Percentiles rank a stretch among this genome's conserved stretches.
phyloP scores from a whole-genome alignment of 2,113 vertebrate genomes.

The Dasyprocta punctata region DNA sequence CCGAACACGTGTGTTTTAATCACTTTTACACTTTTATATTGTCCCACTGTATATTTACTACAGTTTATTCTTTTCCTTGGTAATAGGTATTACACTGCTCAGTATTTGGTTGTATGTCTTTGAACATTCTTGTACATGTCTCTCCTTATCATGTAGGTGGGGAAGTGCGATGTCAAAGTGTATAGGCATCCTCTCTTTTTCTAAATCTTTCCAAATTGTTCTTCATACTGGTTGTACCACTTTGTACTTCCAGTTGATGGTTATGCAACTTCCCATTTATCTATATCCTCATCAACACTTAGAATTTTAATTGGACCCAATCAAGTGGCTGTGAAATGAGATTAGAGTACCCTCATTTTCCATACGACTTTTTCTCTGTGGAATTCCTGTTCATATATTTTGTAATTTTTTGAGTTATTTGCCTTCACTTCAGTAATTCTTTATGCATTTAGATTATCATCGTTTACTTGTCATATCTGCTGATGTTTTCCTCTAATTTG shows the following conservation, averaged over 20 bases:
- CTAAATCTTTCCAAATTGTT: slow-evolving; percentile 6
- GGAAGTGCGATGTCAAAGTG: background rate
- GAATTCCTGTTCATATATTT: background rate
- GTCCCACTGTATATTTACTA: background rate
- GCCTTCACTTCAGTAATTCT: background rate
- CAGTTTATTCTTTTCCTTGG: background rate
- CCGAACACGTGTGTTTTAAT: background rate
- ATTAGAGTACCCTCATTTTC: background rate
- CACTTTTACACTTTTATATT: background rate
- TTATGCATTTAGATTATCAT: background rate
- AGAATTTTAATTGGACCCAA: background rate
- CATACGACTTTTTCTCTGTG: background rate
- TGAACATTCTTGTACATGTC: background rate
- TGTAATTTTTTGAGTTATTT: background rate
- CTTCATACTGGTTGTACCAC: background rate
- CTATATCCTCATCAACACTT: background rate
- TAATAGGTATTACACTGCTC: background rate
- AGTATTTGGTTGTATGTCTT: background rate
- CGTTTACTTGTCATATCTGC: background rate
- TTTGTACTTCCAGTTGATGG: background rate
- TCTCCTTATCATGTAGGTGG: background rate
- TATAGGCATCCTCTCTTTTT: background rate
- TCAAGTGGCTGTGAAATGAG: background rate
- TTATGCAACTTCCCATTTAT: background rate
- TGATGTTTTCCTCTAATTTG: background rate